Evolutionary conservation across 2,797 vertebrate genomes (phyloP).

Genomic region (Hypotaenidia okinawae): DNA sequence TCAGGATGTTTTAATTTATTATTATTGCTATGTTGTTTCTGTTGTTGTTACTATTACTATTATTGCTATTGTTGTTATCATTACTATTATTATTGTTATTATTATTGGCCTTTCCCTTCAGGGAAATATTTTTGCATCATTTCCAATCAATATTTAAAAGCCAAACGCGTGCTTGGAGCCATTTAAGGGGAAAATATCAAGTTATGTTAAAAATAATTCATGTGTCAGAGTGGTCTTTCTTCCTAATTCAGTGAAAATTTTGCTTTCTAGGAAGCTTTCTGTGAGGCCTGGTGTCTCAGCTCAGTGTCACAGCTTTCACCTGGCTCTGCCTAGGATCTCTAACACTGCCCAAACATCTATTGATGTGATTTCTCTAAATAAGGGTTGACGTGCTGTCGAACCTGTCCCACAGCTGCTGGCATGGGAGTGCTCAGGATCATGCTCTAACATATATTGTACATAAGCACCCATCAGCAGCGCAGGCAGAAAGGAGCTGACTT

Average conservation of each 20-base stretch:
- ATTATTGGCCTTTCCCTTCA: neutral
- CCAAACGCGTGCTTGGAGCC: neutral
- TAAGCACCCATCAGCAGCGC: neutral
- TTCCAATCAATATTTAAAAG: slow-evolving; percentile 7
- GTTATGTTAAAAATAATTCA: neutral
- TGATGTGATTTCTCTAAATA: neutral
- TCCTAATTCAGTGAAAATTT: neutral
- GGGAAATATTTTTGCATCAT: neutral
- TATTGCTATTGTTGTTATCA: neutral
- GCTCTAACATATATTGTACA: accelerated
- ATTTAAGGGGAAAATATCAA: neutral
- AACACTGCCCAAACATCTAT: accelerated
- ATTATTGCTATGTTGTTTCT: too few relatives aligned
- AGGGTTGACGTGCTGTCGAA: accelerated
- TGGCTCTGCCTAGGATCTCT: neutral
- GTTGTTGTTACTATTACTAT: neutral
- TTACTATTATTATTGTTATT: neutral
- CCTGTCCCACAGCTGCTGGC: neutral
- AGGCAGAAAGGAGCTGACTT: neutral
- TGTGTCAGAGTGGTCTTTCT: neutral
- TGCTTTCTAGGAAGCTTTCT: neutral
- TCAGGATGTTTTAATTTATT: neutral
- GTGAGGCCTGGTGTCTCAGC: neutral
- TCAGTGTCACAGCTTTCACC: neutral
- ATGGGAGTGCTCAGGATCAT: neutral